Evolutionary conservation across 2,888 invertebrate species (phyloP), one percentile per base, ranked within the genome.

Genomic region (Epistrophe eligans): DNA sequence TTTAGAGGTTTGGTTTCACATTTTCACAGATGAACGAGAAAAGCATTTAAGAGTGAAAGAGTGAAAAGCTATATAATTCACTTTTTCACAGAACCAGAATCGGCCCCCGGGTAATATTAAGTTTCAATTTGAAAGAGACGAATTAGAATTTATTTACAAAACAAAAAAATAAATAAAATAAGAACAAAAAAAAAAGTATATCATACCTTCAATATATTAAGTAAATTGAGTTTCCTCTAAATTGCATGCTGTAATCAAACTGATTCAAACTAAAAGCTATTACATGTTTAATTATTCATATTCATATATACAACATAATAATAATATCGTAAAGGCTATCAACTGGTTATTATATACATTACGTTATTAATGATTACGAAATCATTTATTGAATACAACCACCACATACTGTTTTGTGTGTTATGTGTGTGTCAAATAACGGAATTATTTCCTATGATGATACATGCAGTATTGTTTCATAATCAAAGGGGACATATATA

Each of bases 401-500:
- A 62, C 60, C 24, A 24, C 28, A 28, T 10, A 19, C 13, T 50
- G 32, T 32, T 50, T 35, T 67, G 50, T 38, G 35, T 50, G 32
- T 64, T 64, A 40, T 58, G 55, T 58, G 40, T 79, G 40, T 24
- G 3, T 48, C 35, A 76, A 58, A 76, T 71, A 71, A 58, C 38
- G 58, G 40, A 77, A 74, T 79, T 57, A 70, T 70, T 70, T 35
- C 35, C 43, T 55, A 45, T 55, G n/a, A 48, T 11, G 24, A 24
- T 11, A 8, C 17, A 62, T 32, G 32, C 19, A 43, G 15, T 11
- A 66, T 1, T 35, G 32, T 32, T n/a, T 6, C 52, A 24, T 40
- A 73, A 62, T 84, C 76, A 80, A 77, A 77, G 71, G n/a, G 4
- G 40, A 40, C 45, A n/a, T 67, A 79, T 45, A n/a, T 35, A 3